Base-by-base conservation (phyloP, 2,888 invertebrate species). In the Noctua pronuba region DNA sequence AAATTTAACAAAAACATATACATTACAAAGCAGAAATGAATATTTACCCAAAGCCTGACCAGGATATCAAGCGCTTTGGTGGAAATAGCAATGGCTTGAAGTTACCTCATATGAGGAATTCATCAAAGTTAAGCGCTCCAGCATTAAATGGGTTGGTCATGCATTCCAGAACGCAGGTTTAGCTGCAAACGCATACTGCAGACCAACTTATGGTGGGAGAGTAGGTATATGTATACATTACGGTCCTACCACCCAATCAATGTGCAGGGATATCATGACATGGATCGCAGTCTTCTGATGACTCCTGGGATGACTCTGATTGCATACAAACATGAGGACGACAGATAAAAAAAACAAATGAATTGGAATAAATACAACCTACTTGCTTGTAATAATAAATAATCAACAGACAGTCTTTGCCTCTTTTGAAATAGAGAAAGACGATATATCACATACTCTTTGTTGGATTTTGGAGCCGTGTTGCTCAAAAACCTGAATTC, bases 241-340 rank as follows among this genome's bases (percentile, higher is more conserved):
- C 49, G 44, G 35, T 46, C 18, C 31, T 18, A 31, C 13, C 38
- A 31, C 64, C 44, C 66, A 67, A 67, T 80, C 49, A 52, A 28
- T 28, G 24, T 21, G 18, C 1, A 8, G 46, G 13, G 31, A 28
- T 75, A 55, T 55, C 44, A 6, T 16, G 10, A 24, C 41, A 73
- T 35, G 24, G n/a, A 80, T 79, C 16, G 52, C 18, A 67, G n/a
- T n/a, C n/a, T n/a, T n/a, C n/a, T n/a, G n/a, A n/a, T n/a, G n/a
- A n/a, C n/a, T n/a, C n/a, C n/a, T n/a, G n/a, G n/a, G n/a, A n/a
- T n/a, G 11, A 62, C 38, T 28, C 31, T 55, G 67, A 68, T 75
- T 81, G 41, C 24, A 7, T 55, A 46, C 35, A 78, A 13, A 41
- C 18, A 55, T n/a, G 60, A 31, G 38, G 7, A 58, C 1, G 35